Percentiles rank a stretch among this genome's conserved stretches.
These are phyloP conservation scores for Andrena trimmerana DNA, from an alignment of 2,888 invertebrate genomes.

Conservation along the genomic window DNA sequence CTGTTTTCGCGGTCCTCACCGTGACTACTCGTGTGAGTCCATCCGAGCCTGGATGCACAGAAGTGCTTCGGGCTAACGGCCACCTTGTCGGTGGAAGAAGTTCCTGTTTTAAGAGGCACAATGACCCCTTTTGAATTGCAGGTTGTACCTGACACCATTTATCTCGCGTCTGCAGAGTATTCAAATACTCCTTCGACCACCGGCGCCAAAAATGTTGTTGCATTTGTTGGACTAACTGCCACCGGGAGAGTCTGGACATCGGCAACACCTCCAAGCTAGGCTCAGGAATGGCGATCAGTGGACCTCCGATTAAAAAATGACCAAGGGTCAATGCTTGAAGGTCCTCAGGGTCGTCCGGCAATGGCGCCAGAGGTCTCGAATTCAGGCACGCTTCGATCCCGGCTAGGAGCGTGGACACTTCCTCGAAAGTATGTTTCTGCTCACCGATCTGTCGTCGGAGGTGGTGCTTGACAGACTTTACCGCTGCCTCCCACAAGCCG, in stretches of 20 bases:
- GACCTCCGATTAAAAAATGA: conserved; percentile 5
- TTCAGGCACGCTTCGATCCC: conserved; percentile 1
- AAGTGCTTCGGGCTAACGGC: neutral
- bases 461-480: conserved; percentile 15
- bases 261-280: neutral
- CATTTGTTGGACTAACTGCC: neutral
- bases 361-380: neutral
- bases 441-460: neutral
- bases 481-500: conserved; percentile 14
- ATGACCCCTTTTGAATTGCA: neutral
- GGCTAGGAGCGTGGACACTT: conserved; percentile 1
- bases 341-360: neutral
- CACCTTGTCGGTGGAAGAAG: neutral
- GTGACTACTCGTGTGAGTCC: neutral
- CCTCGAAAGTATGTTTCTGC: neutral
- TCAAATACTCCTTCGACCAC: neutral
- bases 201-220: conserved; percentile 4
- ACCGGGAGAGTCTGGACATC: neutral
- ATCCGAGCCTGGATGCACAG: neutral
- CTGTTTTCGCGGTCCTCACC: neutral
- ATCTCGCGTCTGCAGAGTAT: neutral
- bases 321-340: neutral
- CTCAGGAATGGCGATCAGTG: conserved; percentile 1
- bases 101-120: conserved; percentile 1
- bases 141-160: neutral